phyloP scores from a whole-genome alignment of 1,140 invertebrate species.

The Vanessa atalanta region DNA sequence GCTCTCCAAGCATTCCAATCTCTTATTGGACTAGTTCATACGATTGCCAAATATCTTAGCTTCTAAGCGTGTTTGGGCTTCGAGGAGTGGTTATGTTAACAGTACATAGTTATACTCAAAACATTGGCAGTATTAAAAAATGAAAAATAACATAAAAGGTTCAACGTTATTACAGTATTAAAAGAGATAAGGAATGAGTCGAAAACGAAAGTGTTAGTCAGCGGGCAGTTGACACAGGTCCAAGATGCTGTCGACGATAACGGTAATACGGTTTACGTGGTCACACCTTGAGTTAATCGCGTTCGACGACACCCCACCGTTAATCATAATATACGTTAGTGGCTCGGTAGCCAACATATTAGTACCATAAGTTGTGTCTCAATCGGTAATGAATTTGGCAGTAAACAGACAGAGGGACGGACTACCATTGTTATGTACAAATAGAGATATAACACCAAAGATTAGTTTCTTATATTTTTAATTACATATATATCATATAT shows the following conservation, averaged over 20 bases:
- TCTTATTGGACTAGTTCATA: conserved; percentile 16
- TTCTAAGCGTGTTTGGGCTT: conserved; percentile 15
- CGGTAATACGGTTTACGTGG: conserved; percentile 65
- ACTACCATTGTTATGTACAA: neutral
- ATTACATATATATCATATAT: too few relatives aligned
- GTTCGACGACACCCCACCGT: conserved; percentile 20
- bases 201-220: conserved; percentile 32
- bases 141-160: neutral
- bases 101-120: neutral
- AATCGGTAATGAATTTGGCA: conserved; percentile 12
- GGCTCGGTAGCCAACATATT: conserved; percentile 10
- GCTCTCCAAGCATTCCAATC: conserved; percentile 6
- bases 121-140: neutral
- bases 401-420: neutral
- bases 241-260: conserved; percentile 75
- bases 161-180: neutral
- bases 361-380: conserved; percentile 17
- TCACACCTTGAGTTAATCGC: conserved; percentile 38
- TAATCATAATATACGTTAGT: conserved; percentile 15
- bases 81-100: neutral
- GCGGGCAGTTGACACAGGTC: conserved; percentile 62
- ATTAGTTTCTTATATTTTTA: too few relatives aligned
- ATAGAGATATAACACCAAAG: neutral
- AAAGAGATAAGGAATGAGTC: conserved; percentile 1
- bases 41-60: conserved; percentile 24